Evolutionary conservation across 2,888 invertebrate genomes (phyloP), one percentile per base, ranked within the genome.

Genomic region (Xestia sexstrigata): DNA sequence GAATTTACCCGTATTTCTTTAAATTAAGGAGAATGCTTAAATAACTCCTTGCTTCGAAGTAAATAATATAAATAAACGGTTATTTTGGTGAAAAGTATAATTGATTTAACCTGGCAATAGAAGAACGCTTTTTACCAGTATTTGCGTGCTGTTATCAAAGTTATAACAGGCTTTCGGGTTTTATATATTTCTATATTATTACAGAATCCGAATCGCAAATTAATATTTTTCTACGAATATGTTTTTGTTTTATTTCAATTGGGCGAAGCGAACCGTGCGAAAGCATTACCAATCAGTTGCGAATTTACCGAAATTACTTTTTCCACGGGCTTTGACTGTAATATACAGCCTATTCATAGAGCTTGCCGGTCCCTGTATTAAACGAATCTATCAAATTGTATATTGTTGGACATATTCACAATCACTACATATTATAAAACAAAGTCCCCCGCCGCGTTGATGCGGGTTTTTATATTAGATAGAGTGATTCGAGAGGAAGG

Each of bases 271-370:
- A 49, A 78, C 17, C 76, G 17, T 66, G 26, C 8, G 47, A 42
- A n/a, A 45, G 72, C 11, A 49, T n/a, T 17, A 17, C 26, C 42
- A 74, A 66, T 81, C 13, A 60, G 80, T 63, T 52, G 23, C 45
- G 17, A 39, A 78, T 79, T 81, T 60, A n/a, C 42, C 7, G 66
- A 74, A 81, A 74, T 79, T 47, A 13, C 58, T 81, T 49, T 60
- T 58, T 58, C 26, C 47, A 9, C 23, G 0, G 23, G 15, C 23
- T 39, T 39, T 67, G 23, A n/a, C 0, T 17, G 47, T 39, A 26
- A 30, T 68, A 47, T 39, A 39, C 79, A 78, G 26, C 17, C 17
- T 78, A 13, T 26, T 17, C 23, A 26, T 13, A 62, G 17, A 63
- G 30, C 9, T 42, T 45, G 1, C 3, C 0, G 15, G 15, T 45